Conservation (phyloP, 2,888 invertebrate genomes). For the Drosophila flavopinicola region DNA sequence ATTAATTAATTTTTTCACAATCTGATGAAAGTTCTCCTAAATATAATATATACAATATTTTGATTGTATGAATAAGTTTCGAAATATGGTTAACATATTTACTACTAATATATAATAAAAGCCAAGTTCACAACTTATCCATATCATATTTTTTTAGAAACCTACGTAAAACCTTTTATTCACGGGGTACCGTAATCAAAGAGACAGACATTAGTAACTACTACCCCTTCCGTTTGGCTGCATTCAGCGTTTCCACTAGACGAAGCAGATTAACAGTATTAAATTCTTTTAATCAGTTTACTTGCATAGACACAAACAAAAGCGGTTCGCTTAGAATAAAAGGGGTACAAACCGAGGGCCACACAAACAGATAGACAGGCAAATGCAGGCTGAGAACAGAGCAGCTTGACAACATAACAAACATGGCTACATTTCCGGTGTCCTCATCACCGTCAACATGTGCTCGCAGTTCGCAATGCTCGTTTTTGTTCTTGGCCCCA, state of each 20-base stretch:
- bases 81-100: too few species aligned
- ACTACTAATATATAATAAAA: too few species aligned
- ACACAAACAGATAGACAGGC: not conserved
- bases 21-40: too few species aligned
- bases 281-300: constrained; percentile 80
- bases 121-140: too few species aligned
- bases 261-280: constrained; percentile 81
- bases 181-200: constrained; percentile 5
- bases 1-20: too few species aligned
- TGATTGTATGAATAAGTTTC: too few species aligned
- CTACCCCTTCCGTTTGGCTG: constrained; percentile 23
- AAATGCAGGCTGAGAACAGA: constrained; percentile 3
- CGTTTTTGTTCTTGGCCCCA: constrained; percentile 58
- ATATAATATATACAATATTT: too few species aligned
- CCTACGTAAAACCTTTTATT: not conserved
- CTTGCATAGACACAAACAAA: constrained; percentile 73
- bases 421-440: constrained; percentile 72
- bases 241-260: constrained; percentile 65
- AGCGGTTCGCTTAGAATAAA: constrained; percentile 35
- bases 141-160: too few species aligned
- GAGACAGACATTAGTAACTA: constrained; percentile 6
- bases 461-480: constrained; percentile 31
- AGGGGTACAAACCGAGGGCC: not conserved
- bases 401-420: constrained; percentile 54
- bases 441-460: constrained; percentile 42